Base-by-base conservation (phyloP, 2,888 invertebrate genomes). In the Liopterus haemorrhoidalis region DNA sequence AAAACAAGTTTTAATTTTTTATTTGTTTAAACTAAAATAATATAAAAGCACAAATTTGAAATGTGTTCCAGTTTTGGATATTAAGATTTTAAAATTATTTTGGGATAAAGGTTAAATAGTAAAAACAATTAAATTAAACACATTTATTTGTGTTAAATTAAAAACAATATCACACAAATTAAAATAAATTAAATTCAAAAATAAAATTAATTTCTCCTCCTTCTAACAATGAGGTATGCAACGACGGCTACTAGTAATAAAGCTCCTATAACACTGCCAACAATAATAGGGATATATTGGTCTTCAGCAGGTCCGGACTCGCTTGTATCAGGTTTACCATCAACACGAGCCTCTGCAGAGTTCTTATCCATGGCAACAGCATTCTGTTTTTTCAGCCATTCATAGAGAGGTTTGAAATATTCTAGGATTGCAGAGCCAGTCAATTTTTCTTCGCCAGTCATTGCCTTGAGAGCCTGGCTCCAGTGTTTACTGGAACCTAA, bases 391-490 rank as follows among this genome's bases (percentile, higher is more conserved):
- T 61, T 57, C 3, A 79, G 62, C 70, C 72, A 79, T 28, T 72
- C 65, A 32, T 67, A 61, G 8, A 80, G 59, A 1, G 79, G 78
- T 31, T 69, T 60, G 57, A 79, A 80, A 55, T 78, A 80, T 52
- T 78, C 74, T 32, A 78, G 48, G 2, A 80, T 58, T 3, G 77
- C 71, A 9, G 63, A 57, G 5, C 73, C 74, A 48, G 73, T 71
- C 67, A 79, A 70, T 51, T 70, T 59, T 62, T 70, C 63, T 49
- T 68, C 63, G 9, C 77, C 78, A 1, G 79, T 79, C 21, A 81
- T 64, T 19, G 67, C 63, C 54, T 75, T 65, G 64, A 84, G 69
- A 1, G 76, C 76, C 43, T 78, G 75, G 36, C 66, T 69, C 77
- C 76, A 76, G 35, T 73, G 73, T 53, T 64, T 66, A 4, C 72